Evolutionary conservation across 1,140 invertebrate species (phyloP).

Genomic region (Diprion similis): DNA sequence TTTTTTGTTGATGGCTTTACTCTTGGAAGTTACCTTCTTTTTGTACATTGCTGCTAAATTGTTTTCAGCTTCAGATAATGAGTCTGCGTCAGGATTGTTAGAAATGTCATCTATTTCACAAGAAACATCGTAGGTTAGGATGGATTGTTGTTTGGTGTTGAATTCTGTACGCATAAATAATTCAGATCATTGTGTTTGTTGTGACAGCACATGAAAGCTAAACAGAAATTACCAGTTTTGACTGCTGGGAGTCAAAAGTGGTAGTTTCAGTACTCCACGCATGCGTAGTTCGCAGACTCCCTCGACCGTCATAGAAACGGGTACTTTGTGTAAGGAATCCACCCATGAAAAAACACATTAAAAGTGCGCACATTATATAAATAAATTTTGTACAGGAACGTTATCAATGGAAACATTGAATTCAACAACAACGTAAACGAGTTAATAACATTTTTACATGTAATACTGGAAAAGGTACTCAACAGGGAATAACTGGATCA

Average conservation of each 20-base stretch:
- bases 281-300: no score
- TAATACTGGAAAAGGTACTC: no score
- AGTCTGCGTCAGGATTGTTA: not conserved
- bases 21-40: not conserved
- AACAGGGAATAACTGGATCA: not conserved
- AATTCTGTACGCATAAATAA: not conserved
- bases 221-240: not conserved
- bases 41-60: not conserved
- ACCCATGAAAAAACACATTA: not conserved
- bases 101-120: constrained; percentile 7
- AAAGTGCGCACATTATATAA: not conserved
- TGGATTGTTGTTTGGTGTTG: not conserved
- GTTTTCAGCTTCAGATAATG: not conserved
- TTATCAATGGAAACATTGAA: not conserved
- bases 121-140: not conserved
- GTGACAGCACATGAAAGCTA: not conserved
- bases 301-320: no score
- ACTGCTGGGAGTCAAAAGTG: no score
- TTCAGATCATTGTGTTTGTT: not conserved
- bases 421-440: not conserved
- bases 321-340: no score
- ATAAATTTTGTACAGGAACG: not conserved
- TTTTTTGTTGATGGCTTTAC: not conserved
- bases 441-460: no score
- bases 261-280: no score